A percentile compares a stretch with the other conserved stretches of the same genome.
Evolutionary conservation across 23 tunicate species (phyloP).

Genomic region (Diplosoma virens): DNA sequence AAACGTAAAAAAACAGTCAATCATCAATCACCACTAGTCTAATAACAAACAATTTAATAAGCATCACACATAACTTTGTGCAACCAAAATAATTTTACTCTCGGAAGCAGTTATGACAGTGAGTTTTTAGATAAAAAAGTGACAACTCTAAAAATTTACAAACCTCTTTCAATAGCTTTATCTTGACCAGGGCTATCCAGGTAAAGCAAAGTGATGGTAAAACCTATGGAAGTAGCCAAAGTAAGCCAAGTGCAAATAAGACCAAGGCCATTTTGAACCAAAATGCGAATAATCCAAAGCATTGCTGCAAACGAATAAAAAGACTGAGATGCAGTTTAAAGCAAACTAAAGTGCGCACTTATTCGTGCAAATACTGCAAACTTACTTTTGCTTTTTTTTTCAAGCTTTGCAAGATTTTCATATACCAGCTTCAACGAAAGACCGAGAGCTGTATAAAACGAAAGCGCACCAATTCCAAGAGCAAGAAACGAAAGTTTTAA

Average conservation of each 20-base stretch:
- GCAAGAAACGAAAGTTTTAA: neutral
- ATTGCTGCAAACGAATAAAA: constrained; percentile 15
- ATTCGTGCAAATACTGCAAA: no score
- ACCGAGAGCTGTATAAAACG: neutral
- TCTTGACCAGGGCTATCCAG: constrained; percentile 11
- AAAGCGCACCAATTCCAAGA: neutral
- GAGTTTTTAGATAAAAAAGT: no score
- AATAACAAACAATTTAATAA: no score
- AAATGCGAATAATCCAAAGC: constrained; percentile 12
- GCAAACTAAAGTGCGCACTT: no score
- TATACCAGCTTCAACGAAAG: neutral
- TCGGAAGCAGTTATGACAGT: no score
- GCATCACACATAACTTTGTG: no score
- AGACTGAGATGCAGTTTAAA: no score
- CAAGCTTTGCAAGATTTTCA: constrained; percentile 1
- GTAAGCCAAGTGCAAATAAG: constrained; percentile 24
- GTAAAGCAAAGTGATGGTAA: neutral
- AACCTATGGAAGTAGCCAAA: constrained; percentile 1
- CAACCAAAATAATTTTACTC: no score
- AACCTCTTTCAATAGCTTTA: constrained; percentile 14
- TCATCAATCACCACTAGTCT: no score
- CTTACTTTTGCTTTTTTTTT: neutral
- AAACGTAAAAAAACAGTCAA: no score
- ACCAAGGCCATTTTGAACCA: constrained; percentile 22
- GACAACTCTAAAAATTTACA: no score